These are phyloP conservation scores for Pristionchus exspectatus DNA, from an alignment of 2,888 invertebrate genomes.

Conservation along the genomic window DNA sequence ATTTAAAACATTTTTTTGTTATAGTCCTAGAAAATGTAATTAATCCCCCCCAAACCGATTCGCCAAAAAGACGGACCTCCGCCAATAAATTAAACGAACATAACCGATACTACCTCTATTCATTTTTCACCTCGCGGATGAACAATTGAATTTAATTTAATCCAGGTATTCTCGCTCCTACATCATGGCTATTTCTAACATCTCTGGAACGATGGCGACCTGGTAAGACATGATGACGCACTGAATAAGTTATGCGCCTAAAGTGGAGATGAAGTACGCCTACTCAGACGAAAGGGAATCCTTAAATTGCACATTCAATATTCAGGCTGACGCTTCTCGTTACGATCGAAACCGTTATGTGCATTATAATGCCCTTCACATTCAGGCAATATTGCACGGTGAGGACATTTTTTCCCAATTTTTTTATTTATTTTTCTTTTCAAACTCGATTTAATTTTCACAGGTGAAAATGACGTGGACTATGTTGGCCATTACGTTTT, in stretches of 20 bases:
- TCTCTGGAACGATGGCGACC: constrained; percentile 75
- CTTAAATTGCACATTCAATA: background rate
- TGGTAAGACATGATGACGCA: constrained; percentile 62
- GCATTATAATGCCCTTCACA: constrained; percentile 73
- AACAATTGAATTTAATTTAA: too few species aligned
- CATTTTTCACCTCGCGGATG: too few species aligned
- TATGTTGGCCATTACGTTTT: constrained; percentile 48
- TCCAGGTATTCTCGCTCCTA: constrained; percentile 67
- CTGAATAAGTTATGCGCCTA: background rate
- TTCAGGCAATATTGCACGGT: constrained; percentile 74
- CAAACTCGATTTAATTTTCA: background rate
- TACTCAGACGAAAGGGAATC: background rate
- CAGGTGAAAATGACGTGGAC: constrained; percentile 55
- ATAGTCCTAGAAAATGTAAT: background rate
- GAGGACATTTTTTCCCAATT: background rate
- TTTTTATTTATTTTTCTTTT: too few species aligned
- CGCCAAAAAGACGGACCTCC: too few species aligned
- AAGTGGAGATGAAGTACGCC: constrained; percentile 33
- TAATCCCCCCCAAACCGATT: too few species aligned
- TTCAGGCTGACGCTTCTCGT: constrained; percentile 73
- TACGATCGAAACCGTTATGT: constrained; percentile 75
- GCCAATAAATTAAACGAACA: too few species aligned
- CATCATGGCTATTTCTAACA: constrained; percentile 75
- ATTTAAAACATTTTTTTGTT: background rate
- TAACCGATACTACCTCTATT: too few species aligned